Evolutionary conservation across 2,888 invertebrate species (phyloP), one percentile per base, ranked within the genome.

Genomic region (Galeruca laticollis): DNA sequence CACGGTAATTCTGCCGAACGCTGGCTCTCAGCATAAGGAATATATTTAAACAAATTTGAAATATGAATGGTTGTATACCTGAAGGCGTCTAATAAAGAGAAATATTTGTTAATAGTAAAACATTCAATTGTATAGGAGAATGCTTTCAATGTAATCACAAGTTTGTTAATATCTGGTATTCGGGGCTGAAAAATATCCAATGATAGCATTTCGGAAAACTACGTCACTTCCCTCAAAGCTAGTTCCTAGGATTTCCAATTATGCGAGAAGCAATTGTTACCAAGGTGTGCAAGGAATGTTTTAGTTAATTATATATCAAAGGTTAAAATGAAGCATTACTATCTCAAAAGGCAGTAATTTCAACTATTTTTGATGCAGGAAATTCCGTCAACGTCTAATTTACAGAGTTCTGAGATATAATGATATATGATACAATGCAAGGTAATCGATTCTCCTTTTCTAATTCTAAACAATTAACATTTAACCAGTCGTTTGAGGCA

Each of bases 211-310:
- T 54, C 54, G 43, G 40, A 18, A 40, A 5, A 5, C 4, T 67
- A 67, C 70, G 71, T 75, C 74, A 72, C 75, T 74, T 77, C 76
- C 75, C 75, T 76, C 77, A 74, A 66, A 73, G 64, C 68, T 71
- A 73, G 72, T 74, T 73, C 70, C 69, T 64, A 69, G 75, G 74
- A 76, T 77, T 76, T 76, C 68, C 77, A 77, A 77, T 75, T 77
- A 77, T 76, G 73, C 75, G 15, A 4, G 9, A 9, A 57, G 15
- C 35, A 67, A 49, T 63, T 35, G 59, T 59, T 59, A 33, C 59
- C 33, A 60, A 69, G 40, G 62, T 61, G 47, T 56, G 52, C 59
- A 11, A 56, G 66, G 59, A 66, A 70, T 60, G 59, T 60, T 54
- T 37, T 13, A 54, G 62, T 40, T 61, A 62, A 67, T 70, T 66